Evolutionary conservation across 2,888 invertebrate genomes (phyloP).

Genomic region (Junonia oenone): DNA sequence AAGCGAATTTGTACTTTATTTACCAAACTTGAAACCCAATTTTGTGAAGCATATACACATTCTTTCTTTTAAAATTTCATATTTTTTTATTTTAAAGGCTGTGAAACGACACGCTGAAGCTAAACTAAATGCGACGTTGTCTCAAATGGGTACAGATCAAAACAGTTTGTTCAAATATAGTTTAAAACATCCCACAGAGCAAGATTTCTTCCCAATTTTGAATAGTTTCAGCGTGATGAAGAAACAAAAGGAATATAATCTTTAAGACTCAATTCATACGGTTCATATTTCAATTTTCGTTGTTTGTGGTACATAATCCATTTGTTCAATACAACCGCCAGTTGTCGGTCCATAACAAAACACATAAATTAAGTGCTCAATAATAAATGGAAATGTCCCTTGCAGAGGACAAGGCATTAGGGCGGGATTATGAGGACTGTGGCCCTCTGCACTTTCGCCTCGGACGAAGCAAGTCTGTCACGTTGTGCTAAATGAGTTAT

Average conservation of each 20-base stretch:
- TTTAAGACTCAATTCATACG: conserved; percentile 22
- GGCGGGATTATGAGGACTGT: conserved; percentile 75
- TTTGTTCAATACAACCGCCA: conserved; percentile 45
- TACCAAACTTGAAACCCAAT: conserved; percentile 8
- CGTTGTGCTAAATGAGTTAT: not conserved
- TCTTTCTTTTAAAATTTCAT: conserved; percentile 48
- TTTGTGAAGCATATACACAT: conserved; percentile 21
- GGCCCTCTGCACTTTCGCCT: conserved; percentile 56
- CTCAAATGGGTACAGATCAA: conserved; percentile 31
- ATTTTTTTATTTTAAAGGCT: conserved; percentile 42
- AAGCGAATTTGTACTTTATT: conserved; percentile 32
- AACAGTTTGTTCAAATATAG: conserved; percentile 34
- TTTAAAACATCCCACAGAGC: conserved; percentile 62
- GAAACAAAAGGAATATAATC: conserved; percentile 25
- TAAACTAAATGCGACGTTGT: conserved; percentile 38
- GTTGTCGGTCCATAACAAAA: conserved; percentile 79
- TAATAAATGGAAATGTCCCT: conserved; percentile 81
- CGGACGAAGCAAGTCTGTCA: conserved; percentile 18
- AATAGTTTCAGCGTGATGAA: conserved; percentile 34
- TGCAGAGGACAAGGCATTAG: conserved; percentile 79
- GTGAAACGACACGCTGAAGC: conserved; percentile 36
- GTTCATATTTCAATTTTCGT: conserved; percentile 30
- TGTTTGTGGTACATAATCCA: conserved; percentile 32
- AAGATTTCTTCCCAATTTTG: conserved; percentile 38
- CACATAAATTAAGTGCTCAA: conserved; percentile 81